Evolutionary conservation across 2,797 vertebrate genomes (phyloP), one percentile per base, ranked within the genome.

Genomic region (Cynopterus sphinx): DNA sequence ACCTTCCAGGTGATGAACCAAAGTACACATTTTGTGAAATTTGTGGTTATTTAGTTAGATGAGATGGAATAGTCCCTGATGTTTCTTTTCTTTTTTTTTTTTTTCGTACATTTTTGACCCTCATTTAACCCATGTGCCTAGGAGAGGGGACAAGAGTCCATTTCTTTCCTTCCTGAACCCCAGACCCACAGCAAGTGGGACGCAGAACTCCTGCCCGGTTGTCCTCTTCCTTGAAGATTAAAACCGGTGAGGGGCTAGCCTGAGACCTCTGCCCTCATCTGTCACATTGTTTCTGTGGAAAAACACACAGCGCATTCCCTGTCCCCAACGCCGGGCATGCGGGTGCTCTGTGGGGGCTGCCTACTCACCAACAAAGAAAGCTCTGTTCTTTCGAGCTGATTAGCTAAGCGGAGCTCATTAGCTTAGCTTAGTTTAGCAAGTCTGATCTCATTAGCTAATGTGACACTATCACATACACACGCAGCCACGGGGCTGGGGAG

Each of bases 391-490:
- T 57, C 4, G 67, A 71, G 87, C 85, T 94, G 95, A 96, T 93
- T 96, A 94, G 96, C 96, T 97, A 94, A 97, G 96, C 97, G 96
- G 92, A 96, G 96, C 97, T 98, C 98, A 93, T 93, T 97, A 97
- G 98, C 98, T 96, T 78, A 96, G 98, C 98, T 97, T 84, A 90
- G 94, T 96, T 98, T 97, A 97, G 97, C 86, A 98, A 98, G 98
- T 98, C 96, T 97, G 98, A 97, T 97, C 98, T 97, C 97, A 96
- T 97, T 97, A 97, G 96, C 92, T 96, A 96, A 97, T 87, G 97
- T 96, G 97, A 71, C 85, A 88, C 73, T 31, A 1, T 43, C 49
- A 67, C 82, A 36, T 4, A 13, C 4, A 36, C 49, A 10, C 39
- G 33, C 70, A 67, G 1, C 51, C 91, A 77, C 63, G 5, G 0